Conservation (phyloP, 2,797 vertebrate species). For the Masticophis lateralis region DNA sequence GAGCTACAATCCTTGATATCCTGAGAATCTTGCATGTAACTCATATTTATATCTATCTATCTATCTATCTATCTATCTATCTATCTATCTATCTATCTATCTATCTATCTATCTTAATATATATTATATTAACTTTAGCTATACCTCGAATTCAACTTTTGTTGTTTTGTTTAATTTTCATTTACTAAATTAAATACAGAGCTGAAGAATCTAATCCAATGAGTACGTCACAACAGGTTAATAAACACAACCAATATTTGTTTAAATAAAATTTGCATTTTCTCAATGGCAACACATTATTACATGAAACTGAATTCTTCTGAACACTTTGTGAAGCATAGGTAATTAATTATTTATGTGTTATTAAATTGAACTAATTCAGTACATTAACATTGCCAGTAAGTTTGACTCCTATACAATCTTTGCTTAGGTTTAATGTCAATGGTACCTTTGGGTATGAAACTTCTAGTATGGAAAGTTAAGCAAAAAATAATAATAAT, state of each 20-base stretch:
- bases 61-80: no score
- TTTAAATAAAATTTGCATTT: not conserved
- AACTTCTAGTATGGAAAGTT: not conserved
- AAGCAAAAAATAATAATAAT: not conserved
- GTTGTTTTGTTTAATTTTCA: not conserved
- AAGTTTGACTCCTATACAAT: not conserved
- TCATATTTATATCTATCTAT: not conserved
- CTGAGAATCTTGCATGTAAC: not conserved
- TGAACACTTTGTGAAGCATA: not conserved
- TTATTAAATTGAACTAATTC: not conserved
- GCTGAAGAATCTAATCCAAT: not conserved
- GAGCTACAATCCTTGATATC: not conserved
- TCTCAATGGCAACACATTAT: not conserved
- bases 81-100: no score
- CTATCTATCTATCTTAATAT: not conserved
- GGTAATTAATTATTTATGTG: not conserved
- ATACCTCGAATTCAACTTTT: not conserved
- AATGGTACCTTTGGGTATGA: not conserved
- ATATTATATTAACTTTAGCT: not conserved
- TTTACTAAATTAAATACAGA: not conserved
- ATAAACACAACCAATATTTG: not conserved
- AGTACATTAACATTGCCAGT: not conserved
- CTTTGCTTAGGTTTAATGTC: not conserved
- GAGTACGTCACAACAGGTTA: not conserved
- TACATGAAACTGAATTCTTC: not conserved